Evolutionary conservation across 1,140 invertebrate genomes (phyloP), one percentile per base, ranked within the genome.

Genomic region (Trachymyrmex cornetzi): DNA sequence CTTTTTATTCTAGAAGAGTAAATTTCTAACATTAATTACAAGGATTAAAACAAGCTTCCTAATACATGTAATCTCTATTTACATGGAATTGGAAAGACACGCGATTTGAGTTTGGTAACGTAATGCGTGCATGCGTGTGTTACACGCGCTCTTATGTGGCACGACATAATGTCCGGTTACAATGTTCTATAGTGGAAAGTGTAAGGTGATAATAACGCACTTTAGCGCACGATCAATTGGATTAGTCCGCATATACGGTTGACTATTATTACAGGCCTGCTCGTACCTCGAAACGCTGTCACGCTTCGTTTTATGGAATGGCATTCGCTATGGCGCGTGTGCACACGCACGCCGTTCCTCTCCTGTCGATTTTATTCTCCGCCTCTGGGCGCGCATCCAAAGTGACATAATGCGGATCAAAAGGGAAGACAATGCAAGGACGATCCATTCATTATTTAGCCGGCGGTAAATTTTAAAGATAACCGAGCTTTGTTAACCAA

Each of bases 191-290:
- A 38, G 48, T 88, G 88, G 89, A 90, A 90, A 90, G 71, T 88
- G 89, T 86, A 88, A 90, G 89, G 89, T 87, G 89, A 90, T 90
- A 90, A 90, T 90, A 90, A 90, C 87, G 89, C 87, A 67, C 89
- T 90, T 86, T 90, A 88, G 72, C 80, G 88, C 69, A 72, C 81
- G 88, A 90, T 90, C 88, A 90, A 90, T 90, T 88, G 89, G 88
- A 90, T 90, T 90, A 90, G 63, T 44, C 88, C 67, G 64, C 75
- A 66, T 88, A 80, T 88, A 87, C 77, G 77, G 30, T 50, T 81
- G 88, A 84, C 75, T 90, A 90, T 90, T 90, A 90, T 90, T 90
- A 90, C 81, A 63, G 75, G 14, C 74, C 48, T 11, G 77, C 67
- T 72, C 74, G 74, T 69, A 79, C 63, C 77, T 88, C 81, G 86